Evolutionary conservation across 2,888 invertebrate genomes (phyloP).

Genomic region (Hirtodrosophila alboralis): DNA sequence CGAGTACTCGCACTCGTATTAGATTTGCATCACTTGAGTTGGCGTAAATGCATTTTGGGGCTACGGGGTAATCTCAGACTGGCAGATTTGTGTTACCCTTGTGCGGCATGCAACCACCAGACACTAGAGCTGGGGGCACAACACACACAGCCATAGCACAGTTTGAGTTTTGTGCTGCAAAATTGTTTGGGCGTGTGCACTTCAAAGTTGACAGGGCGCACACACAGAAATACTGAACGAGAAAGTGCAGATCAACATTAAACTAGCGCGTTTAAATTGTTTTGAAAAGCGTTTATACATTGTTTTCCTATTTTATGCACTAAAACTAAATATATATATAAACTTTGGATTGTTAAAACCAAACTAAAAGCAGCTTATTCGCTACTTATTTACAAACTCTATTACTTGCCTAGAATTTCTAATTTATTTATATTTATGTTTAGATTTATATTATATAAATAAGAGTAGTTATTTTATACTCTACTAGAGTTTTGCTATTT

Average conservation of each 20-base stretch:
- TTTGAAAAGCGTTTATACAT: constrained; percentile 19
- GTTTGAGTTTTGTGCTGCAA: constrained; percentile 38
- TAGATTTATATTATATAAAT: too few species aligned
- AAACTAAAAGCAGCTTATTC: too few species aligned
- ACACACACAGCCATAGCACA: constrained; percentile 10
- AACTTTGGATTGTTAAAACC: too few species aligned
- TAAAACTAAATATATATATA: too few species aligned
- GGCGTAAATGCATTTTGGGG: constrained; percentile 77
- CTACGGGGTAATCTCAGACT: constrained; percentile 69
- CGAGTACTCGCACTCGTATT: constrained; percentile 50
- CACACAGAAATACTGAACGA: not conserved
- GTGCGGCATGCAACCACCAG: constrained; percentile 1
- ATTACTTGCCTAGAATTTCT: too few species aligned
- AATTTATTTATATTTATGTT: too few species aligned
- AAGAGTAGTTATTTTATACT: too few species aligned
- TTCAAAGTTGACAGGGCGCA: constrained; percentile 50
- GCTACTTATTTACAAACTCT: too few species aligned
- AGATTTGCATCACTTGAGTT: constrained; percentile 77
- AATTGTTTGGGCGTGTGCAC: constrained; percentile 71
- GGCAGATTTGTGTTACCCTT: constrained; percentile 64
- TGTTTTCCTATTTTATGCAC: too few species aligned
- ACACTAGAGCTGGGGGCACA: not conserved
- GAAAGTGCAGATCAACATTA: constrained; percentile 33
- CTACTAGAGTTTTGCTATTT: too few species aligned
- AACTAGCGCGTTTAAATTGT: constrained; percentile 29